These are phyloP conservation scores for Drosophila kuntzei DNA, from an alignment of 2,888 invertebrate species.

Conservation along the genomic window DNA sequence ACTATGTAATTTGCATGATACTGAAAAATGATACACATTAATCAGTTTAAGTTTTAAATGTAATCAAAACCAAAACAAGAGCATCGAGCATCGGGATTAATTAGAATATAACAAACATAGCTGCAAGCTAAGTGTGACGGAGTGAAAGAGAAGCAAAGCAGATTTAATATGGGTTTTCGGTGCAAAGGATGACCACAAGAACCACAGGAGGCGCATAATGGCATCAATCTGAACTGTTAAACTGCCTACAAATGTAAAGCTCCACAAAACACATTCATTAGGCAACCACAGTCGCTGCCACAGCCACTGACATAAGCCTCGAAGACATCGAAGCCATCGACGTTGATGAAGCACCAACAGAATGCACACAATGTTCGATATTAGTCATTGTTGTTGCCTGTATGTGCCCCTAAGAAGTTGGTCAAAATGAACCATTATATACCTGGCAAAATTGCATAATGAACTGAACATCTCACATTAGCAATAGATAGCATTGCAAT, in stretches of 20 bases:
- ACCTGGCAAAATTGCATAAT: slow-evolving; percentile 11
- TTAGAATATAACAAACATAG: slow-evolving; percentile 59
- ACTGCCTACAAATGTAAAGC: slow-evolving; percentile 35
- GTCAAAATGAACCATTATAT: slow-evolving; percentile 20
- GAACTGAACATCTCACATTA: slow-evolving; percentile 17
- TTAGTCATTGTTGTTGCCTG: slow-evolving; percentile 24
- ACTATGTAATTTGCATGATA: slow-evolving; percentile 30
- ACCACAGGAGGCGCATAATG: slow-evolving; percentile 55
- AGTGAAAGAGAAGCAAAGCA: not conserved
- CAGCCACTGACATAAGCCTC: slow-evolving; percentile 30
- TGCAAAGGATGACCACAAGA: slow-evolving; percentile 24
- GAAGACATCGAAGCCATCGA: slow-evolving; percentile 34
- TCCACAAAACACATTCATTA: slow-evolving; percentile 66
- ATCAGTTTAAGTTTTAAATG: slow-evolving; percentile 53
- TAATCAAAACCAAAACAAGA: slow-evolving; percentile 60
- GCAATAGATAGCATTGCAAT: not conserved
- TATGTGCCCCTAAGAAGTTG: not conserved
- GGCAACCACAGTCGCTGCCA: slow-evolving; percentile 55
- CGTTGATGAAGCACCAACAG: slow-evolving; percentile 39
- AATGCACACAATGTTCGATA: slow-evolving; percentile 27
- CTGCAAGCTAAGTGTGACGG: slow-evolving; percentile 8
- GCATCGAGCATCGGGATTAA: slow-evolving; percentile 54
- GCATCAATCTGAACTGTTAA: slow-evolving; percentile 46
- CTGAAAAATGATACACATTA: slow-evolving; percentile 62
- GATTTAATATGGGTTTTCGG: not conserved